phyloP scores from a whole-genome alignment of 1,140 invertebrate species.

The Himalopsyche phryganea region DNA sequence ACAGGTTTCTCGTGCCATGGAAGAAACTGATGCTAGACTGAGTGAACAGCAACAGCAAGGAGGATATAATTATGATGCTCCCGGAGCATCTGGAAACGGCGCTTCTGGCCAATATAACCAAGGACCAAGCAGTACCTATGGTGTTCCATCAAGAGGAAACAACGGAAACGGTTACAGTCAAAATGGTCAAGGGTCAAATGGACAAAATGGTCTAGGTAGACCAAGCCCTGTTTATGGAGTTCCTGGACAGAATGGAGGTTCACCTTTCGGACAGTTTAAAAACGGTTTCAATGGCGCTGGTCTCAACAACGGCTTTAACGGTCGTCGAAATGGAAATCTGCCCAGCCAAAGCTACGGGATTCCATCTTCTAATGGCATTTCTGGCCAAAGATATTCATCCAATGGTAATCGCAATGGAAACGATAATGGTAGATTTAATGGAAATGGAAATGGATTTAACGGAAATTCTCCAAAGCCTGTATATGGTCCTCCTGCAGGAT shows the following conservation, averaged over 20 bases:
- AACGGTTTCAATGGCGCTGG: background rate
- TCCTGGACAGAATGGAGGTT: background rate
- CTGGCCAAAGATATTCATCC: background rate
- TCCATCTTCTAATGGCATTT: background rate
- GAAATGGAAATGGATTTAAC: background rate
- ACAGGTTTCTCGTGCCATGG: constrained; percentile 23
- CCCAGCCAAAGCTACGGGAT: background rate
- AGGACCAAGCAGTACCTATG: background rate
- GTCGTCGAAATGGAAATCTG: background rate
- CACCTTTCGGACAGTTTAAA: background rate
- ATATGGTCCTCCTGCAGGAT: constrained; percentile 1
- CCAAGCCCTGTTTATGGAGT: background rate
- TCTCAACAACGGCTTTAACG: background rate
- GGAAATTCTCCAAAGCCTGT: constrained; percentile 8
- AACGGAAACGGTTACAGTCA: constrained; percentile 10
- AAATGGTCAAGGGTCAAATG: constrained; percentile 12
- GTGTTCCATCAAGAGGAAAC: background rate
- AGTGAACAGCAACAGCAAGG: constrained; percentile 1
- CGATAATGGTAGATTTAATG: too few species aligned
- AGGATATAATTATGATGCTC: constrained; percentile 12
- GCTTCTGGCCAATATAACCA: background rate
- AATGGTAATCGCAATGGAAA: constrained; percentile 16
- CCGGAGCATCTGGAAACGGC: background rate
- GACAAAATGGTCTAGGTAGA: background rate
- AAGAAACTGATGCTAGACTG: constrained; percentile 26